phyloP scores from a whole-genome alignment of 2,888 invertebrate species.

The Conistra vaccinii region DNA sequence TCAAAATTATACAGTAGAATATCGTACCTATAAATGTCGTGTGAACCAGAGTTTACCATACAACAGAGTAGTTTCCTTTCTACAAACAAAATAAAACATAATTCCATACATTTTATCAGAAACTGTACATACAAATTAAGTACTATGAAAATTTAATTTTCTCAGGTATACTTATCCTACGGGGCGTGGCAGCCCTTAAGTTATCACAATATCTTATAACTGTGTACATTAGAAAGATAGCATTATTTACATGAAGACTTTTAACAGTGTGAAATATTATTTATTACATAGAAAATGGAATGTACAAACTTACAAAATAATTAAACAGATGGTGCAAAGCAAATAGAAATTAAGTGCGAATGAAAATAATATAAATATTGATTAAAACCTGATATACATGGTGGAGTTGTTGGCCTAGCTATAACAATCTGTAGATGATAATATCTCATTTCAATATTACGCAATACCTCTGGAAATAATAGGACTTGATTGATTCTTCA shows the following conservation, averaged over 20 bases:
- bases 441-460: no score
- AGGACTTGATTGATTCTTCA: no score
- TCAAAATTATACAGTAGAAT: not conserved
- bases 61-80: not conserved
- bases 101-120: not conserved
- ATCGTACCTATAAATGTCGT: not conserved
- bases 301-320: conserved; percentile 37
- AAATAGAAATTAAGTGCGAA: conserved; percentile 5
- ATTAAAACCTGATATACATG: not conserved
- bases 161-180: conserved; percentile 34
- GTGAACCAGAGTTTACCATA: no score
- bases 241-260: conserved; percentile 59
- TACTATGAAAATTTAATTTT: conserved; percentile 64
- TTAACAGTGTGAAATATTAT: conserved; percentile 42
- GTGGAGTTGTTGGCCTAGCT: no score
- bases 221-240: conserved; percentile 46
- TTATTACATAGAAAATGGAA: conserved; percentile 56
- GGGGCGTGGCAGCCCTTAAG: conserved; percentile 29
- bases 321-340: conserved; percentile 18
- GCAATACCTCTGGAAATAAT: no score
- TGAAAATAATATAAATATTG: not conserved
- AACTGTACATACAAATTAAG: conserved; percentile 27
- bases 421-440: no score
- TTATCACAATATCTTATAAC: conserved; percentile 65
- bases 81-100: not conserved